phyloP scores from a whole-genome alignment of 2,888 invertebrate genomes.

The Macrosiphum euphorbiae region DNA sequence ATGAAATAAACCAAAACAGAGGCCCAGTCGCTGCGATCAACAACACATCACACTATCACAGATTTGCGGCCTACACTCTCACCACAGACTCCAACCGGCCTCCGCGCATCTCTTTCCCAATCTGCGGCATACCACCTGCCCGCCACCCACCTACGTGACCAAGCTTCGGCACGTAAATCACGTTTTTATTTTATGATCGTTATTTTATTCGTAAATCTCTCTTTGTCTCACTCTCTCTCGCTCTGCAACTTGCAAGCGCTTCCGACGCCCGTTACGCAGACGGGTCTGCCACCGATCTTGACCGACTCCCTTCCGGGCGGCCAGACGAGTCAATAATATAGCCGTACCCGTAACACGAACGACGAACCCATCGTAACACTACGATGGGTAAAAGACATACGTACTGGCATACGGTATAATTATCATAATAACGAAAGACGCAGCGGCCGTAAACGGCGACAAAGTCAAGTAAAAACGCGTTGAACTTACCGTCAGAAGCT shows the following conservation, averaged over 20 bases:
- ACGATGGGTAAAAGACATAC: neutral
- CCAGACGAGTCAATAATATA: too few species aligned
- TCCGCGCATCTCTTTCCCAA: neutral
- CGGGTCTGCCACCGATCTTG: neutral
- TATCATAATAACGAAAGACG: neutral
- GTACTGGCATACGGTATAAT: neutral
- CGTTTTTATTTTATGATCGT: neutral
- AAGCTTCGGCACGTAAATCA: slow-evolving; percentile 21
- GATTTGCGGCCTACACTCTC: slow-evolving; percentile 2
- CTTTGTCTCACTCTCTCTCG: neutral
- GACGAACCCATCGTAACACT: neutral
- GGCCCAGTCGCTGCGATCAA: neutral
- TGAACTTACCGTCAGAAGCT: slow-evolving; percentile 34
- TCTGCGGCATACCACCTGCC: neutral
- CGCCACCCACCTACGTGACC: neutral
- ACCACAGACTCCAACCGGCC: neutral
- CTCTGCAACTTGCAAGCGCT: too few species aligned
- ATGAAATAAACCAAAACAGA: neutral
- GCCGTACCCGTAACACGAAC: neutral
- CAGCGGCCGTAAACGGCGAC: neutral
- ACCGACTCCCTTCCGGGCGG: neutral
- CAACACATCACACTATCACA: neutral
- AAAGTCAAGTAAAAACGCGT: neutral
- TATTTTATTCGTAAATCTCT: neutral
- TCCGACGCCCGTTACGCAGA: neutral